Conservation (phyloP, 2,888 invertebrate species). For the Camponotus fellah region DNA sequence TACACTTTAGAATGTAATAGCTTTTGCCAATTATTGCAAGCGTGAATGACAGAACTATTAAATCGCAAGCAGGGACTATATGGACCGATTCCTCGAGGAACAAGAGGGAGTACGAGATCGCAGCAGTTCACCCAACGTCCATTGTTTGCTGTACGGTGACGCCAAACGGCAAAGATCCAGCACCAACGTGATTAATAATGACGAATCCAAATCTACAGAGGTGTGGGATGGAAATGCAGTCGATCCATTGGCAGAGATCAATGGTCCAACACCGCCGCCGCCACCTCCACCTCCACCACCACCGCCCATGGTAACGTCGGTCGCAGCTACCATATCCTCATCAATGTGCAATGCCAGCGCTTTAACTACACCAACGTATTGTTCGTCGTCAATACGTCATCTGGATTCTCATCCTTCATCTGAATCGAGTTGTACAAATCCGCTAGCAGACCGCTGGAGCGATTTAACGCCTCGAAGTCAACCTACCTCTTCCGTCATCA, state of each 20-base stretch:
- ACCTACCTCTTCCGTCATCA: constrained; percentile 70
- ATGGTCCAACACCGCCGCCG: constrained; percentile 66
- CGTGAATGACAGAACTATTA: constrained; percentile 73
- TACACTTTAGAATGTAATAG: constrained; percentile 26
- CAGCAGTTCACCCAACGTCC: constrained; percentile 91
- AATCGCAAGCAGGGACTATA: constrained; percentile 90
- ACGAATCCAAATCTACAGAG: constrained; percentile 80
- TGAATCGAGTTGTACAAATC: constrained; percentile 62
- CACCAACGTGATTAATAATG: constrained; percentile 76
- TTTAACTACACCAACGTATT: constrained; percentile 62
- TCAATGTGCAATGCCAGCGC: constrained; percentile 61
- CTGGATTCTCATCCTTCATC: constrained; percentile 63
- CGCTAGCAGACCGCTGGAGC: constrained; percentile 60
- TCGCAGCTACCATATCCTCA: constrained; percentile 57
- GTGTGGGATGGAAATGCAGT: constrained; percentile 79
- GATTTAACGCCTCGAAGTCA: constrained; percentile 66
- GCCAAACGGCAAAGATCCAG: constrained; percentile 82
- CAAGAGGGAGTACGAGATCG: constrained; percentile 91
- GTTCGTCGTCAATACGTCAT: constrained; percentile 62
- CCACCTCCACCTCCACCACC: constrained; percentile 69
- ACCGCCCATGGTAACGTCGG: constrained; percentile 66
- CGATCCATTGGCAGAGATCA: constrained; percentile 69
- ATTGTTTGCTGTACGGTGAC: constrained; percentile 84
- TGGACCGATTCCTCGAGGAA: constrained; percentile 97
- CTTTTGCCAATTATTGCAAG: constrained; percentile 64